Base-by-base conservation (phyloP, 2,888 invertebrate species). In the Orgyia antiqua region DNA sequence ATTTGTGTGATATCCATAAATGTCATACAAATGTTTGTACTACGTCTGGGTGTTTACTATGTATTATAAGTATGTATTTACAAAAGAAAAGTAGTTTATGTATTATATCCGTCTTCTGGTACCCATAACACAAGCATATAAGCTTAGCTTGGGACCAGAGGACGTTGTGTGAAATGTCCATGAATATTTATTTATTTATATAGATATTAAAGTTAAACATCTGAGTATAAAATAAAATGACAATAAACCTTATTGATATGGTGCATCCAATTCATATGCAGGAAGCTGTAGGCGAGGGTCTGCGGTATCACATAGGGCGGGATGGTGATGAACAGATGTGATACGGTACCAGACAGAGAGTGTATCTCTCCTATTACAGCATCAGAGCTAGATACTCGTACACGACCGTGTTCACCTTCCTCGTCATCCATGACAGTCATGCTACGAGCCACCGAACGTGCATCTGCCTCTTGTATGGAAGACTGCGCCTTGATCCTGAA, bases 211-310 rank as follows among this genome's bases (percentile, higher is more conserved):
- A n/a, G n/a, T n/a, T n/a, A n/a, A n/a, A n/a, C n/a, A n/a, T n/a
- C n/a, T n/a, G n/a, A n/a, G n/a, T n/a, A n/a, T n/a, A n/a, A n/a
- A n/a, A n/a, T n/a, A n/a, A n/a, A n/a, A n/a, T n/a, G n/a, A n/a
- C n/a, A 7, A 10, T 3, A 7, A 36, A 80, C 87, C 67, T 78
- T 77, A n/a, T 69, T 68, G 17, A 80, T 64, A 1, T 83, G 60
- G 8, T 78, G 67, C 27, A 73, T 56, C 69, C 67, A 74, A 53
- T 75, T 63, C 76, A 86, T 83, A 34, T 88, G 88, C 42, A 87
- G 59, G 57, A 79, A 88, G 45, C 76, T 73, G 45, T 57, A 75
- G 13, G 83, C 64, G 24, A 75, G 58, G 4, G 75, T 66, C 62
- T 88, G 88, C 40, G 77, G 73, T 37, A 87, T 71, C 63, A 69